Evolutionary conservation across 2,113 vertebrate genomes (phyloP).

Genomic region (Lethenteron reissneri): DNA sequence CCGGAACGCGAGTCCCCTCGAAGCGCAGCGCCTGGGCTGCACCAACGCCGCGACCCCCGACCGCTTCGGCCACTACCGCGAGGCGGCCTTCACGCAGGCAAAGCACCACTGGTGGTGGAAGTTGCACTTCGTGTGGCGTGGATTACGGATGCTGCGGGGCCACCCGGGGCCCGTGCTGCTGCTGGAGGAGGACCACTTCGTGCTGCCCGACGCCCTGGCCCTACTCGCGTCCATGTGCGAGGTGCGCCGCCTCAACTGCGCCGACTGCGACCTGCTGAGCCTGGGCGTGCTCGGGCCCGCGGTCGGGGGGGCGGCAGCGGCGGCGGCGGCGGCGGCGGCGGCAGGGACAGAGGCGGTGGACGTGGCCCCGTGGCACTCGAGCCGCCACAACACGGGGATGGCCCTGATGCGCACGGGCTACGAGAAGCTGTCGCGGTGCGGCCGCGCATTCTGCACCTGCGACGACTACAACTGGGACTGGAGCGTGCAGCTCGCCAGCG

Average conservation of each 20-base stretch:
- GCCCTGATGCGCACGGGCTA: slow-evolving; percentile 55
- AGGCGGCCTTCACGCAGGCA: slow-evolving; percentile 81
- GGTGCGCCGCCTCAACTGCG: slow-evolving; percentile 39
- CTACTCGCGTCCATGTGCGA: slow-evolving; percentile 46
- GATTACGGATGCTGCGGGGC: slow-evolving; percentile 40
- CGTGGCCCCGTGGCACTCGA: slow-evolving; percentile 86
- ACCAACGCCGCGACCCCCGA: slow-evolving; percentile 86
- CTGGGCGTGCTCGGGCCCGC: slow-evolving; percentile 41
- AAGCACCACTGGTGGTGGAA: slow-evolving; percentile 99
- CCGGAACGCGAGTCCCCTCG: slow-evolving; percentile 49
- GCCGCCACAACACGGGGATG: slow-evolving; percentile 98
- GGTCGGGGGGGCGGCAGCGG: slow-evolving; percentile 53
- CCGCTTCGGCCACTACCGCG: slow-evolving; percentile 86
- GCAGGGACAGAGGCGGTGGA: slow-evolving; percentile 41
- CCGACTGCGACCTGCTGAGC: slow-evolving; percentile 65
- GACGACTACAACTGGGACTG: slow-evolving; percentile 99
- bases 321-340: slow-evolving; percentile 45
- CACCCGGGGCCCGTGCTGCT: slow-evolving; percentile 52
- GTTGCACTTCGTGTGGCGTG: slow-evolving; percentile 85
- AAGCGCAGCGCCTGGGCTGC: slow-evolving; percentile 61
- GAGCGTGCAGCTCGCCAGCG: slow-evolving; percentile 78
- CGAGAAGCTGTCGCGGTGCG: slow-evolving; percentile 57
- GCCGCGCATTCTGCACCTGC: slow-evolving; percentile 84
- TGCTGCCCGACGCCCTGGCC: slow-evolving; percentile 68
- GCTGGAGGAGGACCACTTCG: slow-evolving; percentile 78